Conservation (phyloP, 2,888 invertebrate genomes). For the Catocala sponsa region DNA sequence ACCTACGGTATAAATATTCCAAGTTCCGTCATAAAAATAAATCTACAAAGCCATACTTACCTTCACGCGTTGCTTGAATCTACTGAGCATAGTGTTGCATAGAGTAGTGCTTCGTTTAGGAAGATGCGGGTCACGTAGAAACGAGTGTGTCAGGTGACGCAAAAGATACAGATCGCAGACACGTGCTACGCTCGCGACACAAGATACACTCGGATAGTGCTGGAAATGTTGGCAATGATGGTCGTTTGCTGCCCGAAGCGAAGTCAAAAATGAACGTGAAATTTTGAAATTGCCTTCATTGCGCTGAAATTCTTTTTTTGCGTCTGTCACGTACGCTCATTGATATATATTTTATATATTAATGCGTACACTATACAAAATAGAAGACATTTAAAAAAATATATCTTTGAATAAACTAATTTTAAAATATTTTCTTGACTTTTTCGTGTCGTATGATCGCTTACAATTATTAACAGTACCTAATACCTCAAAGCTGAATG, state of each 20-base stretch:
- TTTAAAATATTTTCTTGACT: too few relatives aligned
- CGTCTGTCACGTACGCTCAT: too few relatives aligned
- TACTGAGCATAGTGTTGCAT: slow-evolving; percentile 33
- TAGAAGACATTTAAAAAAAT: too few relatives aligned
- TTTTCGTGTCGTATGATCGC: too few relatives aligned
- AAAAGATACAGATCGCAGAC: slow-evolving; percentile 74
- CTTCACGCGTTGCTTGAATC: slow-evolving; percentile 48
- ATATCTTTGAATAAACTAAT: too few relatives aligned
- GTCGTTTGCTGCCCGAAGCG: slow-evolving; percentile 17
- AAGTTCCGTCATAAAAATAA: slow-evolving; percentile 44
- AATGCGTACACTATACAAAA: too few relatives aligned
- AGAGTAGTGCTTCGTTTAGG: slow-evolving; percentile 9
- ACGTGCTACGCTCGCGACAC: slow-evolving; percentile 68
- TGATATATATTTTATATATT: too few relatives aligned
- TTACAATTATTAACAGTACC: too few relatives aligned
- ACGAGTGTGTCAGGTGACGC: slow-evolving; percentile 71
- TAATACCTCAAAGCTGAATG: too few relatives aligned
- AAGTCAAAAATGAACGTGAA: slow-evolving; percentile 17
- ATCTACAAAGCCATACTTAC: slow-evolving; percentile 58
- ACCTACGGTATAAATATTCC: slow-evolving; percentile 15
- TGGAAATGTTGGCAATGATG: slow-evolving; percentile 23
- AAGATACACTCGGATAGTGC: slow-evolving; percentile 9
- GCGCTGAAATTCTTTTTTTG: too few relatives aligned
- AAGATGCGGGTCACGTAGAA: slow-evolving; percentile 70
- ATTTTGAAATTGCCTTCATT: neutral